Conservation (phyloP, 2,797 vertebrate species). For the Pseudochirops cupreus region DNA sequence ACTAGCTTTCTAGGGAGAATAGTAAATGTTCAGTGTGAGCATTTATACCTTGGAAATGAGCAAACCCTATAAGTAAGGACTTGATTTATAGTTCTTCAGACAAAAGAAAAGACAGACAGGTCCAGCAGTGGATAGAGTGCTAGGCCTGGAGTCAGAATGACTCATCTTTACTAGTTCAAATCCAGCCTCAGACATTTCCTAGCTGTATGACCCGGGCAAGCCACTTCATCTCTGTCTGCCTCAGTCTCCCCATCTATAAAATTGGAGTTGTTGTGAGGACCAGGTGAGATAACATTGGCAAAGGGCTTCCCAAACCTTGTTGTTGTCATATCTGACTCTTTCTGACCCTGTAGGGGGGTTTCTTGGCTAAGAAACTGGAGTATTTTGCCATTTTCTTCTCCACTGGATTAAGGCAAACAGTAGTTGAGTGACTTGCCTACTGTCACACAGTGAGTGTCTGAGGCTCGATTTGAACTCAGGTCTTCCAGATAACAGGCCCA, state of each 20-base stretch:
- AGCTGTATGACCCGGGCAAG: neutral
- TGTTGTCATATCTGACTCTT: neutral
- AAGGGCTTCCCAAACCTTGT: neutral
- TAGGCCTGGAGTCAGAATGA: neutral
- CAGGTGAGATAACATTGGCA: neutral
- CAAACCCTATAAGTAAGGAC: neutral
- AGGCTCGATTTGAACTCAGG: neutral
- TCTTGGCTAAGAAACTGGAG: neutral
- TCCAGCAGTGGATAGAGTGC: neutral
- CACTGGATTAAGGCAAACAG: neutral
- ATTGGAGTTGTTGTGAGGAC: neutral
- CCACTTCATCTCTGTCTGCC: neutral
- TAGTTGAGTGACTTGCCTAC: neutral
- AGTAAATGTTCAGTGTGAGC: neutral
- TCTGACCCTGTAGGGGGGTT: neutral
- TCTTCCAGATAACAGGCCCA: neutral
- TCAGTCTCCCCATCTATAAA: neutral
- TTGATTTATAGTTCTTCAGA: neutral
- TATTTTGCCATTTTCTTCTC: neutral
- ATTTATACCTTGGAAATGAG: neutral
- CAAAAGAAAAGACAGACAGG: neutral
- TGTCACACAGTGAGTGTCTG: neutral
- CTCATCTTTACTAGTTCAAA: neutral
- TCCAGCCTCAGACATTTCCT: neutral
- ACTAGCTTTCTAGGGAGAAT: neutral